Conservation (phyloP, 2,113 vertebrate genomes). For the Pterocles burchelli region DNA sequence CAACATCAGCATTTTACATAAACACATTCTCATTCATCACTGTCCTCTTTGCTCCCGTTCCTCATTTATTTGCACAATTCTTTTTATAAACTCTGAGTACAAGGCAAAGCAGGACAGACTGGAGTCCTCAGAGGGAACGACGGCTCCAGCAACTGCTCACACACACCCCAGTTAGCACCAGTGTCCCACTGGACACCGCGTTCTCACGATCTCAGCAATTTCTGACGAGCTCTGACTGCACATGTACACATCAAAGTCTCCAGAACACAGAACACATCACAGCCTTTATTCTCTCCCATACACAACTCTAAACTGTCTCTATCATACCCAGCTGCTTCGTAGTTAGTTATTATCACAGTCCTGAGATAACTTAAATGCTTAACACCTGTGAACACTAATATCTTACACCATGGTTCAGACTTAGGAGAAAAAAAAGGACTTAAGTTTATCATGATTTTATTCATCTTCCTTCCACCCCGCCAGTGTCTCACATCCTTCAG, state of each 20-base stretch:
- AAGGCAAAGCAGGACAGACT: not conserved
- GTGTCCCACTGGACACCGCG: not conserved
- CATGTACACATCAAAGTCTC: not conserved
- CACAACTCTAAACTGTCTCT: not conserved
- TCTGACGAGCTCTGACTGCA: not conserved
- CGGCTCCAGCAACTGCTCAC: not conserved
- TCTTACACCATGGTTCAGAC: not conserved
- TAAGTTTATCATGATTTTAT: not conserved
- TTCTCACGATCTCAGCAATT: fast-evolving
- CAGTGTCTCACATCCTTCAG: not conserved
- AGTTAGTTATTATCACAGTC: not conserved
- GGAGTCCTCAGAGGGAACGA: fast-evolving
- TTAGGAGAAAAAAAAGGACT: not conserved
- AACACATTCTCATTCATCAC: not conserved
- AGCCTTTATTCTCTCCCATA: not conserved
- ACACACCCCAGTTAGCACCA: fast-evolving
- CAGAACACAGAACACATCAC: not conserved
- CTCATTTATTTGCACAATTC: fast-evolving
- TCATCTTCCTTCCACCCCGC: not conserved
- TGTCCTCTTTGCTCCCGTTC: not conserved
- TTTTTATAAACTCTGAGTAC: no score
- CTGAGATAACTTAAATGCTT: not conserved
- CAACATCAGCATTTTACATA: not conserved
- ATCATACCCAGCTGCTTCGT: not conserved
- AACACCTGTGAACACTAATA: not conserved